phyloP scores from a whole-genome alignment of 2,797 vertebrate genomes.

The Eurystomus glaucurus region DNA sequence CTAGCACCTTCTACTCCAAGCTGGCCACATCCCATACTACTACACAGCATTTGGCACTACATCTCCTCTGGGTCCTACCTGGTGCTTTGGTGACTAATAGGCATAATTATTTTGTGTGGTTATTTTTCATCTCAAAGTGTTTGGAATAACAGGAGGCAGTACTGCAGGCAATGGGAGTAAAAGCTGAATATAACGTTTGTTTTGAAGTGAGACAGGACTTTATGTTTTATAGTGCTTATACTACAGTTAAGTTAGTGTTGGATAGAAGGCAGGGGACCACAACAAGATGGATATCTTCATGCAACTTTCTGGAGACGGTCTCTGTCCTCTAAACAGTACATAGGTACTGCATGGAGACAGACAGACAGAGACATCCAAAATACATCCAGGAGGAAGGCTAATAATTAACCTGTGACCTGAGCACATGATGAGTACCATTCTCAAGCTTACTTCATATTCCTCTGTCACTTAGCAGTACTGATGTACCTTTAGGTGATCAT shows the following conservation, averaged over 20 bases:
- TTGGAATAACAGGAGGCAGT: neutral
- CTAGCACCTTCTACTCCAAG: neutral
- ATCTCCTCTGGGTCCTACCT: neutral
- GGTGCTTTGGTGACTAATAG: neutral
- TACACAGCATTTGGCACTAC: neutral
- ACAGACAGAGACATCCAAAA: neutral
- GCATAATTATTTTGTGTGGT: neutral
- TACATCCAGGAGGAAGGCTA: neutral
- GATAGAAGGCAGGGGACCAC: neutral
- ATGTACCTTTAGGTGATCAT: neutral
- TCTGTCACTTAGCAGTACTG: neutral
- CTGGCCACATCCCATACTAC: neutral
- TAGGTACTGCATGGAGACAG: neutral
- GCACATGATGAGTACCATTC: rapidly evolving
- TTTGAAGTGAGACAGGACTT: neutral
- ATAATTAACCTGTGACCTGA: neutral
- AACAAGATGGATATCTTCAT: neutral
- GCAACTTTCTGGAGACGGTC: neutral
- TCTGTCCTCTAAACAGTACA: neutral
- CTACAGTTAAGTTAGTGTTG: rapidly evolving
- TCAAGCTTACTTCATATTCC: neutral
- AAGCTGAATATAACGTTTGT: neutral
- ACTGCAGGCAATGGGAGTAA: neutral
- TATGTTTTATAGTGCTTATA: neutral
- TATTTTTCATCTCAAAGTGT: neutral